These are phyloP conservation scores for Heteractis magnifica DNA, from an alignment of 92 coral and sea anemone genomes.

Conservation along the genomic window DNA sequence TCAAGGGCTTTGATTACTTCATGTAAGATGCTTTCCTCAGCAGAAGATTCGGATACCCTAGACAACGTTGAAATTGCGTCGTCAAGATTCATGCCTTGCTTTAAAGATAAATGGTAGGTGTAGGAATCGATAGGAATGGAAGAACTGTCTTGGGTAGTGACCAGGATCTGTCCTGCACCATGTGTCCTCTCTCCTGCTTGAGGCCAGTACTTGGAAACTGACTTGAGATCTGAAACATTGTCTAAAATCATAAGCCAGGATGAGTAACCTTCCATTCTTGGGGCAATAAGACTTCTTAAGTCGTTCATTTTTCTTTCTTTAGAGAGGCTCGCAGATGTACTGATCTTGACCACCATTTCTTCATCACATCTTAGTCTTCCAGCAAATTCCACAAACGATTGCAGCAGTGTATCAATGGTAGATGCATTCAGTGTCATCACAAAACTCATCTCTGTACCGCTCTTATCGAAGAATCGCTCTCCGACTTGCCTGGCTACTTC, in stretches of 20 bases:
- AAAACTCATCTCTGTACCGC: neutral
- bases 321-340: neutral
- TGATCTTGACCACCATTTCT: neutral
- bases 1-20: constrained; percentile 14
- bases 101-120: constrained; percentile 32
- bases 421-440: constrained; percentile 40
- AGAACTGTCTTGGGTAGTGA: constrained; percentile 45
- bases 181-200: constrained; percentile 30
- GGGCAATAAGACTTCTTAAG: neutral
- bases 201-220: constrained; percentile 24
- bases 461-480: constrained; percentile 12
- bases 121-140: constrained; percentile 25
- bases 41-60: neutral
- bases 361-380: neutral
- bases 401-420: constrained; percentile 20
- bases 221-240: constrained; percentile 18
- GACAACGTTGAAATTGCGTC: constrained; percentile 20
- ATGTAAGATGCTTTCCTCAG: neutral
- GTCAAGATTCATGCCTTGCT: constrained; percentile 25
- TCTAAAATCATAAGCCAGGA: constrained; percentile 37
- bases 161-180: constrained; percentile 44
- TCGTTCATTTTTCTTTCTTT: neutral
- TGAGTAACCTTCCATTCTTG: neutral
- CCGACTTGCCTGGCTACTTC: constrained; percentile 50
- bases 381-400: constrained; percentile 26